Evolutionary conservation across 1,140 invertebrate species (phyloP), one percentile per base, ranked within the genome.

Genomic region (Holotrichia oblita): DNA sequence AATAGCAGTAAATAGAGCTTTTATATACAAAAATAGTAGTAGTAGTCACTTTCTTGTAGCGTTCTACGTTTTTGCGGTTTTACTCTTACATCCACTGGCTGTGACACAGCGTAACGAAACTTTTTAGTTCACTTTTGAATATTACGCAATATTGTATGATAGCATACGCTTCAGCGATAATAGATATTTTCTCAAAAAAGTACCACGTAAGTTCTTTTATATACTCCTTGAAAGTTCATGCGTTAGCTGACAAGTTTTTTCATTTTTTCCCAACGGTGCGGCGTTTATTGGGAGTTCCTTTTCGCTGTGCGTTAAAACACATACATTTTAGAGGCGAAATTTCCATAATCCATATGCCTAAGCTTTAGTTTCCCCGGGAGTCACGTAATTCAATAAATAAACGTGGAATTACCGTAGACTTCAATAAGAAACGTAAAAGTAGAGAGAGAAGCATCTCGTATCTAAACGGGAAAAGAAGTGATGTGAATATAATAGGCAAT

Each of bases 271-370:
- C 12, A 14, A 48, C n/a, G 12, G 44, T 12, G 44, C 44, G 12
- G 44, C 44, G 44, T 48, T 48, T 48, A 48, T n/a, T 12, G 12
- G 12, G n/a, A 48, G n/a, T 48, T 48, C 12, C 10, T 48, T 48
- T 48, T 42, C 41, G 8, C 41, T 42, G 8, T 12, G 0, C 44
- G 10, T 12, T 48, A 48, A 48, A 12, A n/a, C 12, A 48, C 44
- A 48, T 48, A n/a, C 44, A 48, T 48, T 48, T n/a, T n/a, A n/a
- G n/a, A 12, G 12, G 44, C 7, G 44, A 48, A 48, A 48, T 48
- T 48, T 48, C 44, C 44, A 48, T 48, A 48, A 48, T 48, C 44
- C 44, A 48, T 48, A 48, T 48, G 44, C 44, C 44, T 48, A 48
- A 3, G 44, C 44, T 48, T 48, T 14, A 48, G 44, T n/a, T 48